Conservation (phyloP, 2,113 vertebrate species). For the Stomatorhinus ivindoensis region DNA sequence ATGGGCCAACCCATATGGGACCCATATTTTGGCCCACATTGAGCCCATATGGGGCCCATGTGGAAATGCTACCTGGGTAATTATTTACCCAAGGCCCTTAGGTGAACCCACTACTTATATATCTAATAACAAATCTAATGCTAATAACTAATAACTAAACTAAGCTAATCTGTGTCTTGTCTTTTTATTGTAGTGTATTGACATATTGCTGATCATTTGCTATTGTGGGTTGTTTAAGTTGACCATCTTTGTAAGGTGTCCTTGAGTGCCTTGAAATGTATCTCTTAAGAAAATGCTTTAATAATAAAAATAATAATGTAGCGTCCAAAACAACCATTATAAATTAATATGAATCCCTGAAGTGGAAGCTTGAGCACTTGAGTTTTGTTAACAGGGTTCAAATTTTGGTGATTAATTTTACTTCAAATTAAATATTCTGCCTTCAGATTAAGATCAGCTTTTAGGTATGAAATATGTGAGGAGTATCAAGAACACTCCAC, state of each 20-base stretch:
- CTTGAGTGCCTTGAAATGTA: background rate
- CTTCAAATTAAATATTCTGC: background rate
- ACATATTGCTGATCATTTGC: background rate
- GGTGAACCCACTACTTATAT: background rate
- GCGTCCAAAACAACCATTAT: background rate
- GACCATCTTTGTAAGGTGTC: background rate
- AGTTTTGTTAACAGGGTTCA: background rate
- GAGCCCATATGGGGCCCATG: no score
- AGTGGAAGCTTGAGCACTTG: background rate
- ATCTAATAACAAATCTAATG: background rate
- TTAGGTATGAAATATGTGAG: background rate
- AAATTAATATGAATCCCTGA: background rate
- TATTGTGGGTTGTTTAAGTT: background rate
- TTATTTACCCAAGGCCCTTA: no score
- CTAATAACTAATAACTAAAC: background rate
- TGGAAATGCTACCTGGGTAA: no score
- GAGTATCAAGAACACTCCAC: background rate
- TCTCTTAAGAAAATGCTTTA: background rate
- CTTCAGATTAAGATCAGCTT: background rate
- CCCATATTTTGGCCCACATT: no score
- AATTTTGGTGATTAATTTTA: background rate
- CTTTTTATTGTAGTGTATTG: background rate
- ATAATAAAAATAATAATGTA: no score
- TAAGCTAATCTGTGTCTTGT: background rate
- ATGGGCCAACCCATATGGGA: no score